These are phyloP conservation scores for Phyllotis vaccarum DNA, from an alignment of 2,797 vertebrate species.

Conservation along the genomic window DNA sequence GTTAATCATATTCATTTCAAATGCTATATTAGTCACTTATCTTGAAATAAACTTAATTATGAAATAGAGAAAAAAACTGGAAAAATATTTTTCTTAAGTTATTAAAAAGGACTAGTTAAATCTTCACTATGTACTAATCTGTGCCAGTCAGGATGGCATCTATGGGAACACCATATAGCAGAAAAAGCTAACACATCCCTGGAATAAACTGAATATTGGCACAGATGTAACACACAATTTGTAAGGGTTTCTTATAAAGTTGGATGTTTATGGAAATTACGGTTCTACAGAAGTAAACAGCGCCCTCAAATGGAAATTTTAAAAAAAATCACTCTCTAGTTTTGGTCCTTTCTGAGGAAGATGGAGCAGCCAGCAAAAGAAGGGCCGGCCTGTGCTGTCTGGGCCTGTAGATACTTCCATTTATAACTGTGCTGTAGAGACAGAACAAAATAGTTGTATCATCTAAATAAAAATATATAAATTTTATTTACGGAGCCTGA, in stretches of 20 bases:
- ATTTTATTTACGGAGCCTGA: constrained; percentile 40
- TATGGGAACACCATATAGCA: not conserved
- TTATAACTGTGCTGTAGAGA: not conserved
- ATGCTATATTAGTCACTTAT: not conserved
- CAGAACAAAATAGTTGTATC: not conserved
- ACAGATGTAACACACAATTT: not conserved
- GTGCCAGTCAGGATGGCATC: constrained; percentile 19
- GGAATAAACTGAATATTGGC: not conserved
- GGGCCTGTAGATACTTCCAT: not conserved
- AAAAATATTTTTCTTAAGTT: constrained; percentile 55
- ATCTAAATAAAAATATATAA: not conserved
- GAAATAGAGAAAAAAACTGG: not conserved
- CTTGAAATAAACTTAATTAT: not conserved
- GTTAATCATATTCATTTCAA: not conserved
- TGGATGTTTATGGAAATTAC: not conserved
- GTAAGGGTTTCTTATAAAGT: not conserved
- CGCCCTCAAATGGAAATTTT: constrained; percentile 70
- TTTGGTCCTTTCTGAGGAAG: not conserved
- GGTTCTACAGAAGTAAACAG: constrained; percentile 60
- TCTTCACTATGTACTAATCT: not conserved
- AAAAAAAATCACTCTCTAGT: constrained; percentile 22
- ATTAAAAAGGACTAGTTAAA: constrained; percentile 52
- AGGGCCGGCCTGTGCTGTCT: not conserved
- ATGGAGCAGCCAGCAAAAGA: not conserved
- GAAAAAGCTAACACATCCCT: not conserved